Percentiles rank a stretch among this genome's conserved stretches.
phyloP scores from a whole-genome alignment of 2,797 vertebrate genomes.

The Tympanoctomys barrerae region DNA sequence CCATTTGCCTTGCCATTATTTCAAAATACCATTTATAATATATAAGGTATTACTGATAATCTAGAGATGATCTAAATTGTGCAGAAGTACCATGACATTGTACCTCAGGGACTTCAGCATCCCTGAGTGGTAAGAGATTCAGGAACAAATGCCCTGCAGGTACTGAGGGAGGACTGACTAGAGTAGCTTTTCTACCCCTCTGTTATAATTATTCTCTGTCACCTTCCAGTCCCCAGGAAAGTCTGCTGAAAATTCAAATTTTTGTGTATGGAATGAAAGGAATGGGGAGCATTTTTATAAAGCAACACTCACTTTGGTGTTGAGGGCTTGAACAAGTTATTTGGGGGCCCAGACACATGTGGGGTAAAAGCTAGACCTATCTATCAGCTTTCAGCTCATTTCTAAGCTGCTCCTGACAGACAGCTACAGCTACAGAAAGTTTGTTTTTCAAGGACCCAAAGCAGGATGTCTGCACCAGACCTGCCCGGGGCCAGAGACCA shows the following conservation, averaged over 20 bases:
- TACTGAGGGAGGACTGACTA: background rate
- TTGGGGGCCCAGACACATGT: background rate
- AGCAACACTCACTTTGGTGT: background rate
- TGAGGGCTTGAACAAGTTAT: background rate
- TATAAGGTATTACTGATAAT: background rate
- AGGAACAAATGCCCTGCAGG: background rate
- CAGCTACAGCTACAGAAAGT: background rate
- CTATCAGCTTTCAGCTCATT: background rate
- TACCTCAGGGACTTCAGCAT: background rate
- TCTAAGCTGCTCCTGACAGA: conserved; percentile 24
- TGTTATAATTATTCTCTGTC: background rate
- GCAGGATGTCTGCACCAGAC: background rate
- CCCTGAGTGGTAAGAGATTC: background rate
- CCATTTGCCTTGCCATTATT: background rate
- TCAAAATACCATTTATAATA: background rate
- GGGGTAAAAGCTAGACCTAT: background rate
- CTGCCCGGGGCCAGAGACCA: background rate
- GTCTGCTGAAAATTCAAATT: background rate
- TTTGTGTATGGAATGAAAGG: background rate
- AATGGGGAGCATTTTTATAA: background rate
- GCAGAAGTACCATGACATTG: background rate
- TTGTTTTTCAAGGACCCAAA: background rate
- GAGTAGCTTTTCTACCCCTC: background rate
- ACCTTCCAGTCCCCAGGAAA: background rate
- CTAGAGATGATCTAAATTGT: background rate